phyloP scores from a whole-genome alignment of 2,113 vertebrate genomes.

The Hypocryptadius cinnamomeus region DNA sequence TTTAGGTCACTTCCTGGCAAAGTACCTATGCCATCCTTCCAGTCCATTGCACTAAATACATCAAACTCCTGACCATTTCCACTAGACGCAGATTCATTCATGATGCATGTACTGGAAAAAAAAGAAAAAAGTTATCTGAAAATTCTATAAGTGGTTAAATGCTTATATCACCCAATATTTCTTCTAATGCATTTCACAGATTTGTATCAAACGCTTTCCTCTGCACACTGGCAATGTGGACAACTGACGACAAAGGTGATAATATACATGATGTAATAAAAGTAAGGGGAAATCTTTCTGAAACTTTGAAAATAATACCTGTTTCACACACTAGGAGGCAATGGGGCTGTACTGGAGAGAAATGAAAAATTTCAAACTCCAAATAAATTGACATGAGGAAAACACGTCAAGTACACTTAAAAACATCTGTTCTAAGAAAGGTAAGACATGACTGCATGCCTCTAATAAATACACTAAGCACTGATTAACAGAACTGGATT shows the following conservation, averaged over 20 bases:
- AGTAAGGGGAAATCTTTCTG: background rate
- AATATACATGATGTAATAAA: background rate
- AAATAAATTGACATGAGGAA: background rate
- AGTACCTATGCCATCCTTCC: slow-evolving; percentile 96
- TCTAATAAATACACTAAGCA: background rate
- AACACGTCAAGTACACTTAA: background rate
- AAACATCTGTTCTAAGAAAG: background rate
- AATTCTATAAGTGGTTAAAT: background rate
- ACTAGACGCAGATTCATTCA: slow-evolving; percentile 76
- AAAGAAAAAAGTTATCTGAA: background rate
- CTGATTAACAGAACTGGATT: background rate
- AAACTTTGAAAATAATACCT: background rate
- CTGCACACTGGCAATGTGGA: background rate
- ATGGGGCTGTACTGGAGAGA: background rate
- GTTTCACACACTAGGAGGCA: background rate
- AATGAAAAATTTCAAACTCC: background rate
- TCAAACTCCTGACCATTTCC: slow-evolving; percentile 86
- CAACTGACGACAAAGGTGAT: background rate
- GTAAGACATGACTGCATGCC: background rate
- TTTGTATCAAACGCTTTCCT: background rate
- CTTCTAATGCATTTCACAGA: background rate
- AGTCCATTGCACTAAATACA: slow-evolving; percentile 93
- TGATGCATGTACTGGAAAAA: slow-evolving; percentile 58
- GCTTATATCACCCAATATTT: background rate
- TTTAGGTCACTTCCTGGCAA: slow-evolving; percentile 93